Evolutionary conservation across 23 tunicate genomes (phyloP), one percentile per base, ranked within the genome.

Genomic region (Halocynthia roretzi): DNA sequence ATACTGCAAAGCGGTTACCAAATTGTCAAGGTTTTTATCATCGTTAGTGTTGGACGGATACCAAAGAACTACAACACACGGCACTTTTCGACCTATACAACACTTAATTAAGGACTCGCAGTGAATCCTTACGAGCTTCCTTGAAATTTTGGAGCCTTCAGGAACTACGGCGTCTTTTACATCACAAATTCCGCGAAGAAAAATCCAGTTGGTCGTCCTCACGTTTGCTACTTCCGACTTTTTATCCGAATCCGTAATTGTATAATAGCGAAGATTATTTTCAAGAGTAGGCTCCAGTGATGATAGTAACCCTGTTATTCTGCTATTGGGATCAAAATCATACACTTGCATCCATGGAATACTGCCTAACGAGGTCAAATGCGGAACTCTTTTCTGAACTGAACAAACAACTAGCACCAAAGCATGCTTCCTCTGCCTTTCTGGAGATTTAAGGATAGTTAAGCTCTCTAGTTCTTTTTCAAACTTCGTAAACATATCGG

Each of bases 301-400:
- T 51, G 49, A 23, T 21, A 75, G 64, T 8, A 82, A 55, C 6
- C 86, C 86, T 15, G 49, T 53, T 17, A 40, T 54, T 51, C 75
- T 22, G 54, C 86, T 82, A 0, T 82, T 58, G 23, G 67, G 55
- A 50, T 83, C 82, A 76, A 83, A 83, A 57, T 83, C 87, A 56
- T 68, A 83, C 57, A 83, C 87, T 67, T 76, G 64, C 60, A 83
- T 69, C 81, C 81, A 83, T 54, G 87, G 87, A n/a, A 83, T 76
- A 31, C 44, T 31, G 44, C 44, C 44, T 31, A 31, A 31, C 44
- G 44, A 31, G 44, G 44, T 31, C 44, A 31, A 31, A 31, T 31
- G 44, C 4, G 44, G 65, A 53, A 49, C 10, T 53, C 63, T 10
- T 54, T 5, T 54, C 20, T 64, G 18, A 14, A 74, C 8, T n/a